phyloP scores from a whole-genome alignment of 1,140 invertebrate species.

The Drosophila varians region DNA sequence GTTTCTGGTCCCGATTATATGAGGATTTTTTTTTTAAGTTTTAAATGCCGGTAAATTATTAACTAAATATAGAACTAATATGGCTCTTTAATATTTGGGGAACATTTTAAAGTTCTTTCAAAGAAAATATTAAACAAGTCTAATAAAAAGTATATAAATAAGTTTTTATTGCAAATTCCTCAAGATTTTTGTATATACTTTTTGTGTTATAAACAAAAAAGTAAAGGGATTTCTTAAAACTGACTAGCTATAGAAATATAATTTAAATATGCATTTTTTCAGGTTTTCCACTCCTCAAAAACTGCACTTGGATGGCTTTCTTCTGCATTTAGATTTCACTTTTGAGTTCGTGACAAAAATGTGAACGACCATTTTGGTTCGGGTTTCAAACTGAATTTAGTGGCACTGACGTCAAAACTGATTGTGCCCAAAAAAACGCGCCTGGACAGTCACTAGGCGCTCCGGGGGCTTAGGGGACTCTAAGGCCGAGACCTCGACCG shows the following conservation, averaged over 20 bases:
- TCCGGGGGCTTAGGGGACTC: too few species aligned
- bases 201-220: too few species aligned
- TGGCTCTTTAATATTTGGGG: too few species aligned
- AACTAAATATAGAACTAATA: too few species aligned
- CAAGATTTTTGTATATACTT: too few species aligned
- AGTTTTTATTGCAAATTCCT: background rate
- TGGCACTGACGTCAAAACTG: constrained; percentile 33
- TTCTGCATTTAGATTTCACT: constrained; percentile 57
- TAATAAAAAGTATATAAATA: too few species aligned
- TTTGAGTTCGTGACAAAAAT: constrained; percentile 66
- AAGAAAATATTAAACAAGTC: too few species aligned
- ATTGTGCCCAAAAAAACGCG: constrained; percentile 43
- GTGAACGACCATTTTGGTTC: constrained; percentile 46
- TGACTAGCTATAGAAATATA: background rate
- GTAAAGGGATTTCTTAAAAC: too few species aligned
- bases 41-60: too few species aligned
- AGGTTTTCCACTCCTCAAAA: constrained; percentile 6
- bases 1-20: background rate
- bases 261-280: constrained; percentile 11
- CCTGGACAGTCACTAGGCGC: constrained; percentile 1
- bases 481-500: constrained; percentile 15
- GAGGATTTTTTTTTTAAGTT: background rate
- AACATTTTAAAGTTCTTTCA: background rate
- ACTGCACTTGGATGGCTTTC: constrained; percentile 32
- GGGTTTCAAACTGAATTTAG: constrained; percentile 29